phyloP scores from a whole-genome alignment of 2,113 vertebrate genomes.

The Uria lomvia region DNA sequence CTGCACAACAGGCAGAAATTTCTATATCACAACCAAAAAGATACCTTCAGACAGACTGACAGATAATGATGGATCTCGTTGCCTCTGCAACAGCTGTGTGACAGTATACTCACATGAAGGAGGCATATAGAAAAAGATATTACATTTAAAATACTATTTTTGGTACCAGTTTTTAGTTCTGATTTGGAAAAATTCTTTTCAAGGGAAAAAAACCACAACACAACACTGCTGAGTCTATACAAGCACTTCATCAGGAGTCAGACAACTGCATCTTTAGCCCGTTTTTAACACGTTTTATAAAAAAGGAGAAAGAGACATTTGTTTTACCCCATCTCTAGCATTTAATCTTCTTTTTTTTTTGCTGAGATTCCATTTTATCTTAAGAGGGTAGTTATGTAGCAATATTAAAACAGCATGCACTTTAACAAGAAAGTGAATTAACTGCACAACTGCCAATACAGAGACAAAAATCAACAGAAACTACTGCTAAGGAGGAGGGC shows the following conservation, averaged over 20 bases:
- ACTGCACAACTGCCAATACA: not conserved
- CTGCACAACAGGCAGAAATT: not conserved
- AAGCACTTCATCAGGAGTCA: not conserved
- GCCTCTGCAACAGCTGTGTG: not conserved
- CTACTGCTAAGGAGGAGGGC: not conserved
- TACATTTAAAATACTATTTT: not conserved
- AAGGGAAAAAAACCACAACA: not conserved
- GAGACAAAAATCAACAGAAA: not conserved
- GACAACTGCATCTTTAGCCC: not conserved
- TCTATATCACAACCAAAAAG: not conserved
- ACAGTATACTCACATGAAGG: not conserved
- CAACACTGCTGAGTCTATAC: not conserved
- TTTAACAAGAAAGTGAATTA: not conserved
- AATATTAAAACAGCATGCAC: not conserved
- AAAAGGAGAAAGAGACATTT: not conserved
- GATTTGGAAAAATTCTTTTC: not conserved
- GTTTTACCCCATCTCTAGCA: not conserved
- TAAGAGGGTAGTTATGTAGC: not conserved
- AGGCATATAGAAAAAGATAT: not conserved
- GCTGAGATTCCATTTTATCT: not conserved
- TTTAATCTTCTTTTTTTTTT: not conserved
- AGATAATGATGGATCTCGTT: not conserved
- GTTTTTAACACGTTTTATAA: rapidly evolving
- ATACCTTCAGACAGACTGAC: not conserved
- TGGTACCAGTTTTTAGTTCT: not conserved